phyloP scores from a whole-genome alignment of 1,140 invertebrate genomes.

The Drosophila miranda region DNA sequence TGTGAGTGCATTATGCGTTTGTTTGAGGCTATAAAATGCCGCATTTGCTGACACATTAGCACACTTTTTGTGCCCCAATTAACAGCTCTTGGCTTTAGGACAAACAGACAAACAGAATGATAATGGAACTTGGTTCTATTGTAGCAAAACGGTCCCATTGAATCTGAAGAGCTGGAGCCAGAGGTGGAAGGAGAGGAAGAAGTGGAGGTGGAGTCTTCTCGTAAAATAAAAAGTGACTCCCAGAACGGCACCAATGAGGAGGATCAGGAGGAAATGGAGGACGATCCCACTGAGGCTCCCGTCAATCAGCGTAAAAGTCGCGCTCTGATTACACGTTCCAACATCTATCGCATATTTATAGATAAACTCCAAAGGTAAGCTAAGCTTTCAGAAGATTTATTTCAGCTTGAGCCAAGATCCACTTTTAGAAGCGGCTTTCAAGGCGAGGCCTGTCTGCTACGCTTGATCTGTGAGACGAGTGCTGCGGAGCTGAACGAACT shows the following conservation, averaged over 20 bases:
- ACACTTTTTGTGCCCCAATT: slow-evolving; percentile 58
- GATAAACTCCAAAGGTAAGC: slow-evolving; percentile 65
- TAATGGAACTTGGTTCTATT: slow-evolving; percentile 8
- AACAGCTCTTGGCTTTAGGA: slow-evolving; percentile 31
- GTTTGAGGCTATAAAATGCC: slow-evolving; percentile 58
- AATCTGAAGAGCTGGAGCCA: slow-evolving; percentile 47
- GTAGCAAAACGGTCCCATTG: slow-evolving; percentile 69
- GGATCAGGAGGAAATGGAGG: background rate
- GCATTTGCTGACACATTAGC: slow-evolving; percentile 53
- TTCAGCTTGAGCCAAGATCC: background rate
- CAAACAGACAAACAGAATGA: slow-evolving; percentile 10
- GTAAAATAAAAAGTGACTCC: slow-evolving; percentile 20
- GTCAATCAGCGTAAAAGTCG: slow-evolving; percentile 25
- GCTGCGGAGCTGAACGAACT: slow-evolving; percentile 59
- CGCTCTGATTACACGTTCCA: slow-evolving; percentile 55
- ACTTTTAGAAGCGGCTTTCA: slow-evolving; percentile 60
- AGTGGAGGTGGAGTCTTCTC: slow-evolving; percentile 36
- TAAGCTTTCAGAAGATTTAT: background rate
- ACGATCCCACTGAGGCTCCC: background rate
- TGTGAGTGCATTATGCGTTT: slow-evolving; percentile 60
- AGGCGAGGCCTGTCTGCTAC: slow-evolving; percentile 69
- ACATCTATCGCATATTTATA: slow-evolving; percentile 71
- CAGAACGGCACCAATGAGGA: slow-evolving; percentile 9
- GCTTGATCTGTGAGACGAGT: slow-evolving; percentile 71
- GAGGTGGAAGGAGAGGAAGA: slow-evolving; percentile 37